Evolutionary conservation across 2,797 vertebrate species (phyloP), one percentile per base, ranked within the genome.

Genomic region (Echeneis naucrates): DNA sequence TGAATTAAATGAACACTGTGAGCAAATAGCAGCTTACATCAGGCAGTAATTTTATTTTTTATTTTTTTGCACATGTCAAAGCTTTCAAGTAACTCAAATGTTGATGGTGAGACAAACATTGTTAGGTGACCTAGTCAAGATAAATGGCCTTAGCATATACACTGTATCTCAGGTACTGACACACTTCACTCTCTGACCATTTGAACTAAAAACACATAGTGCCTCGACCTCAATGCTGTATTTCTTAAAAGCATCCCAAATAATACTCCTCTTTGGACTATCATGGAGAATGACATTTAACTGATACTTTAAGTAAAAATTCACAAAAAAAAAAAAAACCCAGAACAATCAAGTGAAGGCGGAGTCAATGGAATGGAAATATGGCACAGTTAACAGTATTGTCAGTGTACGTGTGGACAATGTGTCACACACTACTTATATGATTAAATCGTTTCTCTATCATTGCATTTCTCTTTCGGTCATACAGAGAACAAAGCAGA

Each of bases 141-240:
- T 64, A 21, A 72, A 30, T 37, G 23, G 45, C 65, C 70, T 69
- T 8, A 47, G 45, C 68, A 61, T 55, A 27, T 33, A 78, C 44
- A 54, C 38, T 73, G 59, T 50, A 72, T 87, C 88, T 88, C 88
- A 88, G 87, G 87, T 89, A 84, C 40, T 56, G 65, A 80, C 50
- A 48, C 53, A 27, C 50, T 68, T 70, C 53, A 30, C 50, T 75
- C 52, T 67, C 64, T 64, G 19, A 77, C 52, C 66, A 61, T 24
- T 69, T 72, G 19, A 82, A 60, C 72, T 78, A 5, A 83, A 77
- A 66, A 78, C 80, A 80, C 81, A 74, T 68, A 78, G 75, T 90
- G 89, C 89, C 89, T 91, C 77, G 16, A 83, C 68, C 80, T 80
- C 71, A 87, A 84, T 40, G 66, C 76, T 87, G 81, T 86, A 51